phyloP scores from a whole-genome alignment of 1,140 invertebrate genomes.

The Lepidostoma basale region DNA sequence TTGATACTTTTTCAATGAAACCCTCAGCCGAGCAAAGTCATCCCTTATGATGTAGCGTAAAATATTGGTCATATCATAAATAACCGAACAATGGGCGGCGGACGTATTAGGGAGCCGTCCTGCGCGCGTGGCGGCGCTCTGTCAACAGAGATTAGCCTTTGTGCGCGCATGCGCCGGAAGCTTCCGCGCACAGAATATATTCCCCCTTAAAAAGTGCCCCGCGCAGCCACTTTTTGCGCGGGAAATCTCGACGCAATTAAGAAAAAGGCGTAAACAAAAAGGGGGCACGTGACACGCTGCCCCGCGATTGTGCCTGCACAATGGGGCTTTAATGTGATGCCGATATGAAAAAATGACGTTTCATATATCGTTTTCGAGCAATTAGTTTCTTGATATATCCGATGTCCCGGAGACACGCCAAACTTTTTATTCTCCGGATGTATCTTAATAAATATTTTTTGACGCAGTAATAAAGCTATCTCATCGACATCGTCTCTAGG shows the following conservation, averaged over 20 bases:
- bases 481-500: too few species aligned
- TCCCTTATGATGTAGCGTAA: slow-evolving; percentile 32
- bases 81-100: slow-evolving; percentile 41
- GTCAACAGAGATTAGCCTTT: slow-evolving; percentile 47
- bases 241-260: slow-evolving; percentile 46
- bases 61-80: slow-evolving; percentile 47
- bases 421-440: slow-evolving; percentile 15
- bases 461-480: slow-evolving; percentile 12
- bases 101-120: slow-evolving; percentile 36
- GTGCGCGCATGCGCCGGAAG: slow-evolving; percentile 30
- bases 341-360: slow-evolving; percentile 12
- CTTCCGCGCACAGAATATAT: slow-evolving; percentile 10
- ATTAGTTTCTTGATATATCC: slow-evolving; percentile 42
- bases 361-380: slow-evolving; percentile 41
- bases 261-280: slow-evolving; percentile 47
- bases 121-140: slow-evolving; percentile 43
- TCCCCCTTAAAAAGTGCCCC: slow-evolving; percentile 16
- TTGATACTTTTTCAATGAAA: slow-evolving; percentile 8
- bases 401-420: not conserved
- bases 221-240: slow-evolving; percentile 30
- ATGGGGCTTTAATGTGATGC: slow-evolving; percentile 15
- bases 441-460: slow-evolving; percentile 33
- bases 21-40: slow-evolving; percentile 26
- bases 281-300: slow-evolving; percentile 32
- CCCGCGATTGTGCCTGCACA: slow-evolving; percentile 1